Percentiles rank a stretch among this genome's conserved stretches.
Evolutionary conservation across 2,113 vertebrate genomes (phyloP).

Genomic region (Spea bombifrons): DNA sequence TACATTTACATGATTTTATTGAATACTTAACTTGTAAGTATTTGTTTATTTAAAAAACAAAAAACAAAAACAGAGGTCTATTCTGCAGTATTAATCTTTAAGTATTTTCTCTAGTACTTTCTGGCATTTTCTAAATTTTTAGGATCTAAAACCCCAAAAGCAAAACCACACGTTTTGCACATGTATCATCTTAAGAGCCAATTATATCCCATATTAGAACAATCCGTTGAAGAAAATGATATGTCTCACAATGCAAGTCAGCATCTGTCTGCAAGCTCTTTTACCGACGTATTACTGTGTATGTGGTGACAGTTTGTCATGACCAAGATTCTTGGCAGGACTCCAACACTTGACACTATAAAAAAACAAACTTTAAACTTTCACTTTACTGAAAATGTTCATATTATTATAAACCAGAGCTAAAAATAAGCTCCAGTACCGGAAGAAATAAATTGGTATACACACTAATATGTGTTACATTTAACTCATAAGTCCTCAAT

Average conservation of each 20-base stretch:
- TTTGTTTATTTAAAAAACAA: no score
- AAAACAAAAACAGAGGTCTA: no score
- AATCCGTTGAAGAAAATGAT: neutral
- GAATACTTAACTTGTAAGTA: no score
- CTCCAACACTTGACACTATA: neutral
- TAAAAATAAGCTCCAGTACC: no score
- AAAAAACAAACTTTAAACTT: neutral
- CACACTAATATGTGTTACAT: no score
- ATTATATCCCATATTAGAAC: conserved; percentile 10
- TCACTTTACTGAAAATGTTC: neutral
- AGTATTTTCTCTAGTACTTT: neutral
- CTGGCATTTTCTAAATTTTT: neutral
- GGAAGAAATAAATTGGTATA: no score
- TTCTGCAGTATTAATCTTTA: no score
- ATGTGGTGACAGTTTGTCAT: neutral
- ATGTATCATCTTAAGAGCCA: conserved; percentile 6
- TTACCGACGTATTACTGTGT: neutral
- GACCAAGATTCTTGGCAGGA: neutral
- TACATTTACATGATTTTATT: no score
- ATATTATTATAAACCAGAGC: no score
- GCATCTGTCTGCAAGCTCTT: neutral
- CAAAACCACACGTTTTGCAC: neutral
- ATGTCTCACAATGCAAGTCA: neutral
- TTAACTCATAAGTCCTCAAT: no score
- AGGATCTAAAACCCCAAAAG: neutral